Evolutionary conservation across 2,888 invertebrate species (phyloP).

Genomic region (Protophormia terraenovae): DNA sequence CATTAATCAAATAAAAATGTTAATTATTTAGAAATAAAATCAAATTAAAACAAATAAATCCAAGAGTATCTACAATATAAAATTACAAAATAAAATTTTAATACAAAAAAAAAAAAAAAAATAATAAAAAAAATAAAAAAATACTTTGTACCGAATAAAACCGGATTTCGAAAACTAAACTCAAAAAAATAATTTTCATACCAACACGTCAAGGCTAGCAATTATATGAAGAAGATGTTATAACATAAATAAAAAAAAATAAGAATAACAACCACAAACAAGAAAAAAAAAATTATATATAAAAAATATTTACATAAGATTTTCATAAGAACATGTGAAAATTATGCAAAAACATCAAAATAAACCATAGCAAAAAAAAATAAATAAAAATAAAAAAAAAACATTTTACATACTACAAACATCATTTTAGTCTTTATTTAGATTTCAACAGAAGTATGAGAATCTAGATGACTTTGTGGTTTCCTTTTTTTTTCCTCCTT

Average conservation of each 20-base stretch:
- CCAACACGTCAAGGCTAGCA: slow-evolving; percentile 43
- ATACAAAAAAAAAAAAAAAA: too few species aligned
- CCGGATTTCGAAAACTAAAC: neutral
- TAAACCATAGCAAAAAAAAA: neutral
- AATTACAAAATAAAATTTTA: neutral
- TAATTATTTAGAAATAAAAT: neutral
- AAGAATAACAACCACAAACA: neutral
- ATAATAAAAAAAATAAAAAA: too few species aligned
- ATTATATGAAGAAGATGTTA: slow-evolving; percentile 35
- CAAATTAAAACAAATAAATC: neutral
- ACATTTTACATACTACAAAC: too few species aligned
- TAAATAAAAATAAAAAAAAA: too few species aligned
- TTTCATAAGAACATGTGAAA: neutral
- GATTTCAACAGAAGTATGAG: slow-evolving; percentile 14
- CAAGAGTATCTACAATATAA: neutral
- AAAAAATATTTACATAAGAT: neutral
- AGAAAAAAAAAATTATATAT: neutral
- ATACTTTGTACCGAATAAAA: neutral
- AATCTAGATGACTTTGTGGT: slow-evolving; percentile 54
- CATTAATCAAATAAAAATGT: neutral
- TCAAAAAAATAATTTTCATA: slow-evolving; percentile 33
- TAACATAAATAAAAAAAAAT: slow-evolving; percentile 9
- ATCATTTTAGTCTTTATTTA: neutral
- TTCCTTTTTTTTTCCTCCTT: neutral
- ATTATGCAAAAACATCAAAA: neutral